phyloP scores from a whole-genome alignment of 2,888 invertebrate species.

The Sminthurinus aureus region DNA sequence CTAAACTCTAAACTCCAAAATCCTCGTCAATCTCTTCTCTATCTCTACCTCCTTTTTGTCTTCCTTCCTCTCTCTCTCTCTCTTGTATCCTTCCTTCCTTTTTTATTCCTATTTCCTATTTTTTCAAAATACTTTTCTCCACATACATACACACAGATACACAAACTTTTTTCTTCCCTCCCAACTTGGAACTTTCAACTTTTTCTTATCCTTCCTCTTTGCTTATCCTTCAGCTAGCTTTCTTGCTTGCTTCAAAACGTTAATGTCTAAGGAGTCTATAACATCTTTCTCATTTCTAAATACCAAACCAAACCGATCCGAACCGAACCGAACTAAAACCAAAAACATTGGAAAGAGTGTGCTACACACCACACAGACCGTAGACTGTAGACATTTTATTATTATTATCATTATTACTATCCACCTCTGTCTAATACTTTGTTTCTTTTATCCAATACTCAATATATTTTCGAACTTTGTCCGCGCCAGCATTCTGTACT shows the following conservation, averaged over 20 bases:
- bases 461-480: constrained; percentile 23
- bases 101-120: not conserved
- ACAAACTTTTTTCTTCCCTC: not conserved
- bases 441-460: not conserved
- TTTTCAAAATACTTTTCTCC: constrained; percentile 8
- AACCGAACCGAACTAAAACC: not conserved
- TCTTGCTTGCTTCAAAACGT: not conserved
- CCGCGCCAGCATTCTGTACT: too few relatives aligned
- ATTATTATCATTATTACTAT: too few relatives aligned
- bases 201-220: not conserved
- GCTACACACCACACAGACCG: too few relatives aligned
- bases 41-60: not conserved
- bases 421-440: too few relatives aligned
- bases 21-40: constrained; percentile 24
- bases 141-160: not conserved
- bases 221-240: not conserved
- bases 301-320: not conserved
- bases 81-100: not conserved
- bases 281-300: not conserved
- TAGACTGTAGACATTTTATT: too few relatives aligned
- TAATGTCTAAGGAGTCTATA: not conserved
- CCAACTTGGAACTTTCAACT: not conserved
- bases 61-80: not conserved
- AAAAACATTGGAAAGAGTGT: too few relatives aligned
- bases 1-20: constrained; percentile 13